Conservation (phyloP, 2,797 vertebrate species). For the Propithecus perrieri region DNA sequence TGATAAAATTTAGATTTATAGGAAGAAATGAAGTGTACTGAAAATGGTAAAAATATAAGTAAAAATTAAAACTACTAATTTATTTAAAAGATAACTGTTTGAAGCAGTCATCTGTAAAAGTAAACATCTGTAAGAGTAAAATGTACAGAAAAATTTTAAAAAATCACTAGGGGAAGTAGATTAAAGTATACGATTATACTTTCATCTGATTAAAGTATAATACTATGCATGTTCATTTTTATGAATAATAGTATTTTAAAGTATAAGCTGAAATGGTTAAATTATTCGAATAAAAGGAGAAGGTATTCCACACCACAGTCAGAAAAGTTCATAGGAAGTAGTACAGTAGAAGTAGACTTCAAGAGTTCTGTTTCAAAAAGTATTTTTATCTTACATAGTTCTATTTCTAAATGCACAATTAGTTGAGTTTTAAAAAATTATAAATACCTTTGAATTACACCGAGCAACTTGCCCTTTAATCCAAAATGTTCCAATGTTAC, state of each 20-base stretch:
- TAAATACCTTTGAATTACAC: background rate
- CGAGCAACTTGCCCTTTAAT: background rate
- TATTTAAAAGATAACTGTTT: background rate
- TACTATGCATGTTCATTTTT: background rate
- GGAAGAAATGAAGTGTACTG: background rate
- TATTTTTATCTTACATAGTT: background rate
- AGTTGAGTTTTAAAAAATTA: background rate
- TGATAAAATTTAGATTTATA: background rate
- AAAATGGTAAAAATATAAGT: background rate
- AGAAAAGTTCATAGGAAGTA: background rate
- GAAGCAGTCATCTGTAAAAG: background rate
- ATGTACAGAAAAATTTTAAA: background rate
- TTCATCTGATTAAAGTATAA: background rate
- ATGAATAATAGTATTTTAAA: background rate
- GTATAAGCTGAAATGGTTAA: background rate
- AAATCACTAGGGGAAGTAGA: background rate
- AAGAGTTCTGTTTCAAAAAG: background rate
- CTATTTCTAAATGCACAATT: background rate
- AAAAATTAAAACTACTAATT: background rate
- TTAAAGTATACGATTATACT: background rate
- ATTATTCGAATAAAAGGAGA: background rate
- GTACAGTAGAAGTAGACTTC: background rate
- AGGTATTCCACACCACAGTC: background rate
- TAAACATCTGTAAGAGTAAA: background rate
- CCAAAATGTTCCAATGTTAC: background rate